These are phyloP conservation scores for Machaerirhynchus nigripectus DNA, from an alignment of 2,113 vertebrate species.

Conservation along the genomic window DNA sequence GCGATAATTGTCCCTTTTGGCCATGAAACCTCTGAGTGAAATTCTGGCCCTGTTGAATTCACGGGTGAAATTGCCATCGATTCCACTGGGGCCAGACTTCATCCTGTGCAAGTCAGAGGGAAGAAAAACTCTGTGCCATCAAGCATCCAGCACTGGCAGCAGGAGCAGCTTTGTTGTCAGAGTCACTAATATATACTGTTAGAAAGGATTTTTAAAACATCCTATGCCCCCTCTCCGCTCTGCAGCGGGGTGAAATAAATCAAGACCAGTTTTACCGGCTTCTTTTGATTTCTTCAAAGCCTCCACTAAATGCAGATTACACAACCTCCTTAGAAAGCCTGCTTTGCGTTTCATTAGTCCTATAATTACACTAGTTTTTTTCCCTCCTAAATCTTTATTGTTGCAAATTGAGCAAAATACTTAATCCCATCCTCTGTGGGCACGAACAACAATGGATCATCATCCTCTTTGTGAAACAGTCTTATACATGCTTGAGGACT, in stretches of 20 bases:
- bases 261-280: neutral
- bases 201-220: neutral
- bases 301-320: neutral
- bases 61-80: neutral
- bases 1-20: slow-evolving; percentile 26
- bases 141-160: neutral
- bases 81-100: neutral
- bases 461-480: neutral
- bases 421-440: neutral
- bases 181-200: neutral
- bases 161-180: neutral
- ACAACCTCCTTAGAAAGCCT: slow-evolving; percentile 19
- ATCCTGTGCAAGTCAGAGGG: neutral
- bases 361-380: neutral
- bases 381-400: neutral
- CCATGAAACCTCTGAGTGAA: slow-evolving; percentile 1
- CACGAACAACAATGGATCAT: neutral
- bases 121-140: neutral
- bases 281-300: slow-evolving; percentile 25
- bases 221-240: neutral
- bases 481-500: neutral
- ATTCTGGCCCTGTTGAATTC: neutral
- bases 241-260: neutral
- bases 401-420: slow-evolving; percentile 13
- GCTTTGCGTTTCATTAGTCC: neutral